Conservation (phyloP, 2,888 invertebrate species). For the Invenusta paracnida region DNA sequence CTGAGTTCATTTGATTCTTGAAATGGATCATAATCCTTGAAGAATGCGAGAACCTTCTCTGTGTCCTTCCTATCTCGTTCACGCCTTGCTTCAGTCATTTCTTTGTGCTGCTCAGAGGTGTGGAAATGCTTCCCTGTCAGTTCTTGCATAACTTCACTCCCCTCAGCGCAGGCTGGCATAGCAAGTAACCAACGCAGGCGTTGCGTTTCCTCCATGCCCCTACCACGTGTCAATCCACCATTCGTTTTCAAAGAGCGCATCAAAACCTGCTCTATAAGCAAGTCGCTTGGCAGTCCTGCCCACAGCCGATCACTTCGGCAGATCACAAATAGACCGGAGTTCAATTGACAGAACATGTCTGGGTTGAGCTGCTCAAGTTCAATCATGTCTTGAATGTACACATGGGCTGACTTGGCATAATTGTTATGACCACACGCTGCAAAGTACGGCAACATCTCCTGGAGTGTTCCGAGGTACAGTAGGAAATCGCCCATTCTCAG, state of each 20-base stretch:
- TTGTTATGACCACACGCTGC: not conserved
- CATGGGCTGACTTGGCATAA: slow-evolving; percentile 11
- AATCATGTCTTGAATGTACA: not conserved
- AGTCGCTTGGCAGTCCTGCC: not conserved
- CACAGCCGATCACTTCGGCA: not conserved
- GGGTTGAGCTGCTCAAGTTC: not conserved
- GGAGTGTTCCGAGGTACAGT: not conserved
- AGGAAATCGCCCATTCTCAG: slow-evolving; percentile 34
- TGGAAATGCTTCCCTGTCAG: not conserved
- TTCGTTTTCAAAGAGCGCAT: slow-evolving; percentile 1
- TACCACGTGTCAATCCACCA: not conserved
- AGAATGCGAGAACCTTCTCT: not conserved
- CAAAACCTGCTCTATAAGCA: slow-evolving; percentile 15
- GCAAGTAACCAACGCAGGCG: not conserved
- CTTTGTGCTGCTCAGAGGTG: not conserved
- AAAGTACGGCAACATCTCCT: slow-evolving; percentile 2
- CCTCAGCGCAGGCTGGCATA: not conserved
- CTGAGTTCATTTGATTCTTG: not conserved
- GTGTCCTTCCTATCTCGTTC: not conserved
- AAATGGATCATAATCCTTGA: not conserved
- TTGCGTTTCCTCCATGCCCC: not conserved
- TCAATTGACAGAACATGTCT: not conserved
- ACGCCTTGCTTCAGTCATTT: not conserved
- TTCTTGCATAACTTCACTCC: not conserved
- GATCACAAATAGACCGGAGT: not conserved